Percentiles rank a stretch among this genome's conserved stretches.
These are phyloP conservation scores for Sitta carolinensis DNA, from an alignment of 2,797 vertebrate genomes.

Conservation along the genomic window DNA sequence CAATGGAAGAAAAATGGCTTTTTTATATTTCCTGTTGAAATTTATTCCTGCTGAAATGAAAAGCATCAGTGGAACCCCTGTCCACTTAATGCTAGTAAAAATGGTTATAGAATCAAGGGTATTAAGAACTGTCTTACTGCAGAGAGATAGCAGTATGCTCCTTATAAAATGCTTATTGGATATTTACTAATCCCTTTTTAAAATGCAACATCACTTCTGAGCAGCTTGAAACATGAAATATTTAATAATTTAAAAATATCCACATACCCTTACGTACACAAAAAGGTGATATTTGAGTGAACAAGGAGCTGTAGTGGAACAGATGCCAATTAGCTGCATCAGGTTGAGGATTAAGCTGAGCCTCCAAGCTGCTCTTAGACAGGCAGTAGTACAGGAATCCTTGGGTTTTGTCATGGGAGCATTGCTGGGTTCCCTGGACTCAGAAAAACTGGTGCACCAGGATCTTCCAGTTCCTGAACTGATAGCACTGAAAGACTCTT, in stretches of 20 bases:
- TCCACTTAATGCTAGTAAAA: background rate
- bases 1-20: background rate
- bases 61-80: background rate
- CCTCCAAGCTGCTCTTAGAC: background rate
- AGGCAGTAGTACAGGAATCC: background rate
- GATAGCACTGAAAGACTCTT: background rate
- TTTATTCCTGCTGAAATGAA: background rate
- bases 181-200: background rate
- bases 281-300: background rate
- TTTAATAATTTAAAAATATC: background rate
- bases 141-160: background rate
- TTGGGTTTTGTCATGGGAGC: background rate
- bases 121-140: background rate
- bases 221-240: background rate
- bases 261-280: fast-evolving
- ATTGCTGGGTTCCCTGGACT: background rate
- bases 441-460: background rate
- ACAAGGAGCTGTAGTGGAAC: background rate
- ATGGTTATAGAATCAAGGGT: background rate
- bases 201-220: background rate
- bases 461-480: background rate
- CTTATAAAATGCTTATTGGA: background rate
- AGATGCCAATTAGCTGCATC: background rate
- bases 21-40: background rate
- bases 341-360: background rate